Base-by-base conservation (phyloP, 1,140 invertebrate species). In the Chironomus striatipennis region DNA sequence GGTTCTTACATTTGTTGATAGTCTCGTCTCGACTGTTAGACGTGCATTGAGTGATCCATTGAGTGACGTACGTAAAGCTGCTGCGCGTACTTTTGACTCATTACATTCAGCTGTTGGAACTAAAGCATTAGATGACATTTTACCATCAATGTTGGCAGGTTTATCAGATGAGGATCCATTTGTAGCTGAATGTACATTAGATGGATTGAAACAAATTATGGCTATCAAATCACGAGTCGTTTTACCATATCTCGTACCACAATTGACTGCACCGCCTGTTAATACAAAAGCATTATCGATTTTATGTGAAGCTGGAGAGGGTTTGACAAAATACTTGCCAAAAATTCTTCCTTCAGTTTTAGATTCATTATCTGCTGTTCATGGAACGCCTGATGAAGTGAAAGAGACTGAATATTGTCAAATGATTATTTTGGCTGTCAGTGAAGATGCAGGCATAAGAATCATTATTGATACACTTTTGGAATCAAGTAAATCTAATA, bases 131-230 rank as follows among this genome's bases (percentile, higher is more conserved):
- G 97, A 99, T 84, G 97, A 99, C 80, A 98, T 99, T 83, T 83
- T 99, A 74, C 95, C 96, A 73, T 87, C 89, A 74, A 91, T 99
- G 87, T 85, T 99, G 75, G 89, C 90, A 20, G 90, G 94, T 77
- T 82, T 98, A 79, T 91, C 91, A 79, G 88, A 95, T 79, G 88
- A 90, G 2, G 90, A 93, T 83, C 86, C 83, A 5, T 87, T 85
- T 10, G 83, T 90, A 43, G 92, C 92, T 0, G 94, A 96, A 79
- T 91, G 90, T 79, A 94, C 95, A 0, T 85, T 98, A 73, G 96
- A 99, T 84, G 97, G 96, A 64, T 86, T 99, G 74, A 88, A 94
- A 75, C 96, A 98, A 88, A 93, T 98, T 6, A 98, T 99, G 94
- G 90, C 93, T 12, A 95, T 98, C 57, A 98, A 98, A 85, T 96